Base-by-base conservation (phyloP, 1,140 invertebrate species). In the Cotesia glomerata region DNA sequence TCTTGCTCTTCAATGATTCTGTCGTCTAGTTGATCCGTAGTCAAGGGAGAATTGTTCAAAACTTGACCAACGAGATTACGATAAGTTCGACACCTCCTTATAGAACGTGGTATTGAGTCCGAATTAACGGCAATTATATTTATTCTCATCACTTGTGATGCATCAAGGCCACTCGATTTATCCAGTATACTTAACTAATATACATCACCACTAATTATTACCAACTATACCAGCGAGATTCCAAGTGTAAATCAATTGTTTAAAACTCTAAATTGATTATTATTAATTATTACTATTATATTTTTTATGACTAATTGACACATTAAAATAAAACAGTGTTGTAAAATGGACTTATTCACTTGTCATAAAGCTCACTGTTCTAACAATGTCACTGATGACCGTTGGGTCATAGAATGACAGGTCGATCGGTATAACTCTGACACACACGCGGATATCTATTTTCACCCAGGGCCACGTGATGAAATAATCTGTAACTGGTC, bases 1-100 rank as follows among this genome's bases (percentile, higher is more conserved):
- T 76, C 75, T 67, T 75, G 71, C 16, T 76, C 75, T 51, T 76
- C 75, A 13, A 73, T 39, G 36, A 72, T 76, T 4, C 58, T 68
- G 13, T 74, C 68, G 62, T 74, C 16, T 5, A 73, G 8, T 26
- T 62, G 66, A 5, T 59, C 67, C 34, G 64, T 62, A 3, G 72
- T 68, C 35, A 54, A 26, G 32, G 64, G 69, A 5, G 72, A 49
- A 14, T 69, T 54, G 16, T 68, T 32, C 18, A 75, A 73, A 14
- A 51, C 32, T 52, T 74, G 69, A 8, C 59, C 49, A 4, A 69
- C 54, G 13, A 73, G 51, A 72, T 69, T 71, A 34, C 71, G 68
- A 59, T 76, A 76, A 63, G 58, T 76, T 61, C 71, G 66, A 45
- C 70, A 71, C 58, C 71, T 71, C 9, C 52, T 52, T 16, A 76